Evolutionary conservation across 2,113 vertebrate species (phyloP).

Genomic region (Rhynchomys soricoides): DNA sequence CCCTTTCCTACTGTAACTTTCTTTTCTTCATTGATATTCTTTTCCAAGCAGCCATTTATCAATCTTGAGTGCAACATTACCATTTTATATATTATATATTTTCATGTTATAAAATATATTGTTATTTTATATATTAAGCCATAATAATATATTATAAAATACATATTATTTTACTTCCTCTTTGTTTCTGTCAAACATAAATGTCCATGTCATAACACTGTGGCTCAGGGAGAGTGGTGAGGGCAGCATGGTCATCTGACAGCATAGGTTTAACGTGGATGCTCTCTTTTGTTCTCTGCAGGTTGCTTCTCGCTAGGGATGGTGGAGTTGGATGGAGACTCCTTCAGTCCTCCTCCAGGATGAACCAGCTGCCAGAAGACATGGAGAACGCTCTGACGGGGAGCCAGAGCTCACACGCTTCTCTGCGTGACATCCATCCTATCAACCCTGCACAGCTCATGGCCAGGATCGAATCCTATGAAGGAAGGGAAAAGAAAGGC

Average conservation of each 20-base stretch:
- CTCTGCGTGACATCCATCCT: conserved; percentile 83
- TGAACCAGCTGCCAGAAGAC: conserved; percentile 81
- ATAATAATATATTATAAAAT: too few relatives aligned
- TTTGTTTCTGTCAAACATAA: not conserved
- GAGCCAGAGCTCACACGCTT: conserved; percentile 88
- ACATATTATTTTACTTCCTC: not conserved
- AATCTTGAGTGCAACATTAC: not conserved
- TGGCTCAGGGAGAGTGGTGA: not conserved
- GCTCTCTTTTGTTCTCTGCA: conserved; percentile 29
- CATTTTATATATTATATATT: not conserved
- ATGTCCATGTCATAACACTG: too few relatives aligned
- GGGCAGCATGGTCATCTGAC: not conserved
- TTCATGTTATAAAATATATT: too few relatives aligned
- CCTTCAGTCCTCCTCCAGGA: conserved; percentile 78
- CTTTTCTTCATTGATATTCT: not conserved
- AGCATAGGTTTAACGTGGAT: not conserved
- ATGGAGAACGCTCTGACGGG: conserved; percentile 89
- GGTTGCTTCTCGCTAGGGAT: conserved; percentile 83
- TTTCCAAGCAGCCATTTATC: not conserved
- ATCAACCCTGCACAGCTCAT: conserved; percentile 86
- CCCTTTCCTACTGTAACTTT: not conserved
- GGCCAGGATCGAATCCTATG: conserved; percentile 91
- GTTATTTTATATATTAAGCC: too few relatives aligned
- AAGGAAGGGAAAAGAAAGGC: conserved; percentile 92
- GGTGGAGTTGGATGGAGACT: conserved; percentile 80